A percentile compares a stretch with the other conserved stretches of the same genome.
Conservation (phyloP, 2,888 invertebrate species). For the Clitarchus hookeri region DNA sequence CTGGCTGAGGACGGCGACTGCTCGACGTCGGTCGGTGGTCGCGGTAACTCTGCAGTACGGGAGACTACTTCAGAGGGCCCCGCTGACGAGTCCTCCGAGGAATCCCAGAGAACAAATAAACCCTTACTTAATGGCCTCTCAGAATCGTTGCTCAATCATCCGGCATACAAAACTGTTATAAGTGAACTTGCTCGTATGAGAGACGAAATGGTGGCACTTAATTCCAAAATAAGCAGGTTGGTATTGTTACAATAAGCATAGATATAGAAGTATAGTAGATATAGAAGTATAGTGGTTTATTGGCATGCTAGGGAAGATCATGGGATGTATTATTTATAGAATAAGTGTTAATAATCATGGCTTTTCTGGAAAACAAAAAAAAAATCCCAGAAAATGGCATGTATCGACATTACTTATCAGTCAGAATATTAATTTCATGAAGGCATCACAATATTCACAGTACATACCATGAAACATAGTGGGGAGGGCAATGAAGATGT, state of each 20-base stretch:
- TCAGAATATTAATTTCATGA: too few relatives aligned
- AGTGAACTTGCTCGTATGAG: constrained; percentile 49
- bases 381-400: too few relatives aligned
- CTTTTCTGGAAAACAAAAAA: too few relatives aligned
- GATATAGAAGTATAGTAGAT: not conserved
- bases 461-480: too few relatives aligned
- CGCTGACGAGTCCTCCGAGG: not conserved
- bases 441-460: too few relatives aligned
- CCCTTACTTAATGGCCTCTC: constrained; percentile 25
- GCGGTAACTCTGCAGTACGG: not conserved
- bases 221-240: constrained; percentile 36
- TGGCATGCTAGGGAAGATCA: too few relatives aligned
- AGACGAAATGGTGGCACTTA: constrained; percentile 44
- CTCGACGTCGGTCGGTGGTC: not conserved
- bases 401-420: too few relatives aligned
- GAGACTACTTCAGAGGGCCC: not conserved
- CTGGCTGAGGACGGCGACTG: not conserved
- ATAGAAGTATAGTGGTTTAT: not conserved
- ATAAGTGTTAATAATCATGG: too few relatives aligned
- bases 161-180: constrained; percentile 49
- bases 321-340: too few relatives aligned
- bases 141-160: constrained; percentile 43
- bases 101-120: not conserved
- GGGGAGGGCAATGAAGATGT: too few relatives aligned
- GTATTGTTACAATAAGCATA: not conserved